phyloP scores from a whole-genome alignment of 2,113 vertebrate genomes.

The Rhizomys pruinosus region DNA sequence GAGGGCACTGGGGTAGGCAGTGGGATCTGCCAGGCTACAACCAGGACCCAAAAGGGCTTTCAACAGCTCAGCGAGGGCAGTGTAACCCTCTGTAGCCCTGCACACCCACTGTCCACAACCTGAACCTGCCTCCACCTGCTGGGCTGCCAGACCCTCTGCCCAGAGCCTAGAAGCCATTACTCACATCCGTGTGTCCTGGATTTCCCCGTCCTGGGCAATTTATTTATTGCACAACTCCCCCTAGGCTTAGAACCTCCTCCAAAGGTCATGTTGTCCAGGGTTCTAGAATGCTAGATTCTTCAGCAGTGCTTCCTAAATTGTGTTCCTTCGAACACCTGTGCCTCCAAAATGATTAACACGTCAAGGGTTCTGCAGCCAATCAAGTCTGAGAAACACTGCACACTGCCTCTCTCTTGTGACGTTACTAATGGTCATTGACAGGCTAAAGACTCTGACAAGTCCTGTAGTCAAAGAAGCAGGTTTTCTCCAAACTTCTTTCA shows the following conservation, averaged over 20 bases:
- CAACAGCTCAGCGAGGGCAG: background rate
- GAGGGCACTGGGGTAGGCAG: background rate
- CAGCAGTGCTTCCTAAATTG: background rate
- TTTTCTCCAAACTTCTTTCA: background rate
- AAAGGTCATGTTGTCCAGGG: background rate
- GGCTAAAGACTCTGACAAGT: background rate
- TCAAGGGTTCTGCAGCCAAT: background rate
- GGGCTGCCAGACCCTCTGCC: background rate
- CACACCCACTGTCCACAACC: background rate
- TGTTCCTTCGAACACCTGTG: background rate
- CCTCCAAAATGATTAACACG: background rate
- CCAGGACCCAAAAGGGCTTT: background rate
- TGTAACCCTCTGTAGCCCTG: background rate
- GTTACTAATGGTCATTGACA: background rate
- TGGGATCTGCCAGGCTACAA: background rate
- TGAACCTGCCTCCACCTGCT: background rate
- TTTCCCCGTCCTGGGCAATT: background rate
- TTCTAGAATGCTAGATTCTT: background rate
- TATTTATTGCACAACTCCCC: background rate
- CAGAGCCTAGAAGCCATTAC: background rate
- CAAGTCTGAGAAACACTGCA: background rate
- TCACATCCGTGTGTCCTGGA: background rate
- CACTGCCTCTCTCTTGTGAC: rapidly evolving
- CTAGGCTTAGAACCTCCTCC: background rate
- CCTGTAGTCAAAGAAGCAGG: background rate